phyloP scores from a whole-genome alignment of 2,888 invertebrate species.

The Timandra comae region DNA sequence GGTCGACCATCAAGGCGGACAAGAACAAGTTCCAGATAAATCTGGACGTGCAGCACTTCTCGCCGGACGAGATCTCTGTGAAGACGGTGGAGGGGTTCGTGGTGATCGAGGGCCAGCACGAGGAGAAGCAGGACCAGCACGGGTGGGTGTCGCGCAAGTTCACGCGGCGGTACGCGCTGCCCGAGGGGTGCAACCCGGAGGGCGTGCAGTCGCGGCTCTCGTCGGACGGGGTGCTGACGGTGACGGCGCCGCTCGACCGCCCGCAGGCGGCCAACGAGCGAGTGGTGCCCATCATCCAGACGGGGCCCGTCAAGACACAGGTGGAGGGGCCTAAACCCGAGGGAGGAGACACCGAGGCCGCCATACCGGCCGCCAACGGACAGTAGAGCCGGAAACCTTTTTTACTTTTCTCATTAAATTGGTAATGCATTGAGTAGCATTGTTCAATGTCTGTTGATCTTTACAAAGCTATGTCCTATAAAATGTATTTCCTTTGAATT shows the following conservation, averaged over 20 bases:
- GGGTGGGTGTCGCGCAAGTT: slow-evolving; percentile 83
- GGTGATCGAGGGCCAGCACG: slow-evolving; percentile 82
- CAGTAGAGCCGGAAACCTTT: slow-evolving; percentile 14
- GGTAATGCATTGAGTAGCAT: no score
- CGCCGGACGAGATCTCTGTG: slow-evolving; percentile 83
- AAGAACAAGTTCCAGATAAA: slow-evolving; percentile 80
- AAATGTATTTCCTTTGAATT: no score
- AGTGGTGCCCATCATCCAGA: slow-evolving; percentile 69
- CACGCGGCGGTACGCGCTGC: slow-evolving; percentile 80
- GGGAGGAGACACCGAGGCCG: slow-evolving; percentile 14
- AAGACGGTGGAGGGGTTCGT: slow-evolving; percentile 80
- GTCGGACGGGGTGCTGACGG: slow-evolving; percentile 81
- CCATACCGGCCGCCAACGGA: slow-evolving; percentile 20
- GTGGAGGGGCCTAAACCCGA: slow-evolving; percentile 14
- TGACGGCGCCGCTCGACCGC: slow-evolving; percentile 69
- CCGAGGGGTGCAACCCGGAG: slow-evolving; percentile 79
- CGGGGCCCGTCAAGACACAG: slow-evolving; percentile 55
- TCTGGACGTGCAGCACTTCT: slow-evolving; percentile 84
- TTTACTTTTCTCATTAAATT: no score
- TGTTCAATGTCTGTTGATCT: no score
- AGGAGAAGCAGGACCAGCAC: slow-evolving; percentile 81
- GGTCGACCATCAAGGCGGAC: slow-evolving; percentile 63
- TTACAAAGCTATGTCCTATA: no score
- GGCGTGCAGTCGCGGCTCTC: slow-evolving; percentile 80
- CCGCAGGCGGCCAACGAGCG: slow-evolving; percentile 44